Percentiles rank a stretch among this genome's conserved stretches.
These are phyloP conservation scores for Zoanthus gigantus DNA, from an alignment of 92 coral and sea anemone species.

Conservation along the genomic window DNA sequence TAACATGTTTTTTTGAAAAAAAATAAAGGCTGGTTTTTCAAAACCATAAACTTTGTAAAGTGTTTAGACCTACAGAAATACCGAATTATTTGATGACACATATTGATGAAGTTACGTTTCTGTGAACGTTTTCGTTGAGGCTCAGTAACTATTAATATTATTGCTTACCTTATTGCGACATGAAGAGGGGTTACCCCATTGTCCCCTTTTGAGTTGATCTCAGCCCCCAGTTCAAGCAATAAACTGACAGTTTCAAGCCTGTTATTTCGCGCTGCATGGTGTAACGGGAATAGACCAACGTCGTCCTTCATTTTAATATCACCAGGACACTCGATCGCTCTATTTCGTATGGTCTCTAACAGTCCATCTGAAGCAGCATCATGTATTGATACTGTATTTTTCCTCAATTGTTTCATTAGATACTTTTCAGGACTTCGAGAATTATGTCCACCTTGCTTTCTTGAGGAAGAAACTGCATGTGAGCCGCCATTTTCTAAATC, in stretches of 20 bases:
- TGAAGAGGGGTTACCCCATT: slow-evolving; percentile 11
- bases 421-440: slow-evolving; percentile 26
- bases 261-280: slow-evolving; percentile 15
- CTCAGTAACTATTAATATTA: neutral
- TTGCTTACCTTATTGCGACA: slow-evolving; percentile 29
- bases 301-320: slow-evolving; percentile 21
- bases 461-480: neutral
- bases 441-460: neutral
- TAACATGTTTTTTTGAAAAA: too few relatives aligned
- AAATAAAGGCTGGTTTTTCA: too few relatives aligned
- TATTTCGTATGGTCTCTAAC: slow-evolving; percentile 19
- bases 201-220: slow-evolving; percentile 11
- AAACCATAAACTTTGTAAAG: too few relatives aligned
- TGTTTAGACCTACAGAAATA: too few relatives aligned
- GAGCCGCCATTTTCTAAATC: slow-evolving; percentile 1
- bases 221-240: slow-evolving; percentile 32
- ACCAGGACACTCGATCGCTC: slow-evolving; percentile 1
- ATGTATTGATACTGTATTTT: slow-evolving; percentile 9
- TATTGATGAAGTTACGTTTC: too few relatives aligned
- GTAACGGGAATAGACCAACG: slow-evolving; percentile 6
- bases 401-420: slow-evolving; percentile 32
- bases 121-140: too few relatives aligned
- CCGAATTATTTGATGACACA: too few relatives aligned
- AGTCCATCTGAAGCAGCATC: slow-evolving; percentile 35
- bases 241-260: slow-evolving; percentile 4